A percentile compares a stretch with the other conserved stretches of the same genome.
Evolutionary conservation across 2,113 vertebrate genomes (phyloP).

Genomic region (Crotophaga sulcirostris): DNA sequence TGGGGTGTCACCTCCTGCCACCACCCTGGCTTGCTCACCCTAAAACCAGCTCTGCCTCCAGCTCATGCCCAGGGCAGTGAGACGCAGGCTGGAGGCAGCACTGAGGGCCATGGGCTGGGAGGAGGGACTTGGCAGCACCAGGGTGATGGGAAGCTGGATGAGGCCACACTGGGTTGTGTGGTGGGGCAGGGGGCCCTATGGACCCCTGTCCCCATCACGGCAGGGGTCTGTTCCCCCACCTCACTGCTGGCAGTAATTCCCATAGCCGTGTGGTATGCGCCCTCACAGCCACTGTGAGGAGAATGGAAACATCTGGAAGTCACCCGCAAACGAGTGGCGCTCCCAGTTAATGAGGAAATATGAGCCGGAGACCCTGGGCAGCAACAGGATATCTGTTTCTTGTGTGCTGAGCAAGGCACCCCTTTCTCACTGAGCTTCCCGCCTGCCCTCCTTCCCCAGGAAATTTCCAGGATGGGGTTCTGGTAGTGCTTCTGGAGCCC

Average conservation of each 20-base stretch:
- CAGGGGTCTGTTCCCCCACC: not conserved
- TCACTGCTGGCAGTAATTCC: not conserved
- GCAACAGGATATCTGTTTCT: conserved; percentile 57
- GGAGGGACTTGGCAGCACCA: not conserved
- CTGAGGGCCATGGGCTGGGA: not conserved
- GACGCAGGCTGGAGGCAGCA: not conserved
- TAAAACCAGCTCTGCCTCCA: not conserved
- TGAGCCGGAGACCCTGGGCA: conserved; percentile 23
- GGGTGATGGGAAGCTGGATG: not conserved
- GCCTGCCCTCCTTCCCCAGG: not conserved
- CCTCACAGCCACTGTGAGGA: not conserved
- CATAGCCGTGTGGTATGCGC: not conserved
- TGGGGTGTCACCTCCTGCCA: not conserved
- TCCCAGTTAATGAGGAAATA: conserved; percentile 68
- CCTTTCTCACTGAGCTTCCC: not conserved
- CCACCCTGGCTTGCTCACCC: not conserved
- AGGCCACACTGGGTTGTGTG: not conserved
- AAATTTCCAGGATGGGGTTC: not conserved
- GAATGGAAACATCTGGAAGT: conserved; percentile 69
- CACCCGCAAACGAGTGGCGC: not conserved
- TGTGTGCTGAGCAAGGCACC: not conserved
- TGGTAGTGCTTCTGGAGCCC: rapidly evolving
- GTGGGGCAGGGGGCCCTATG: not conserved
- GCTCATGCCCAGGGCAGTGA: not conserved
- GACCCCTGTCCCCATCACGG: not conserved